phyloP scores from a whole-genome alignment of 2,797 vertebrate species.

The Bovichtus variegatus region DNA sequence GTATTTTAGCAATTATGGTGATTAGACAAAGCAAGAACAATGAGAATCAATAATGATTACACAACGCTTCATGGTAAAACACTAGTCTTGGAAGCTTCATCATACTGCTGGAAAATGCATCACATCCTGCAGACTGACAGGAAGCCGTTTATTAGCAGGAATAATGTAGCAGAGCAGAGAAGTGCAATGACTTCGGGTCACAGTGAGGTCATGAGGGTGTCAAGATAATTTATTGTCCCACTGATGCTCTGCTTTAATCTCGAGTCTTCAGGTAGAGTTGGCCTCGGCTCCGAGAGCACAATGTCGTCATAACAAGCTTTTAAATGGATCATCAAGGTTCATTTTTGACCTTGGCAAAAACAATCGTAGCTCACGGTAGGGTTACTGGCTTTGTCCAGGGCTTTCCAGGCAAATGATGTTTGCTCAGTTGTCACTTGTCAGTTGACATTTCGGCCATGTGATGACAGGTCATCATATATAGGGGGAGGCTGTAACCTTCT shows the following conservation, averaged over 20 bases:
- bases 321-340: not conserved
- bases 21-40: slow-evolving; percentile 64
- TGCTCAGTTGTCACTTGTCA: not conserved
- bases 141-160: slow-evolving; percentile 7
- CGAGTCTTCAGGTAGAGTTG: slow-evolving; percentile 14
- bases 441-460: not conserved
- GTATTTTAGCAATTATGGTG: slow-evolving; percentile 58
- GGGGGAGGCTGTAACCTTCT: not conserved
- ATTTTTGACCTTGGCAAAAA: slow-evolving; percentile 20
- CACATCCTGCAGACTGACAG: slow-evolving; percentile 23
- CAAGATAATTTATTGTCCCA: slow-evolving; percentile 31
- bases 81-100: slow-evolving; percentile 29
- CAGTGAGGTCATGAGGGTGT: slow-evolving; percentile 28
- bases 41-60: slow-evolving; percentile 55
- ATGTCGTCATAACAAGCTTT: not conserved
- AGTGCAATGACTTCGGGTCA: slow-evolving; percentile 20
- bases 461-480: not conserved
- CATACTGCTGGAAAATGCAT: slow-evolving; percentile 20
- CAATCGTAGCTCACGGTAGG: not conserved
- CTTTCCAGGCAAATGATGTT: too few species aligned
- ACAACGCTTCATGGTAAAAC: slow-evolving; percentile 45
- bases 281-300: slow-evolving; percentile 16
- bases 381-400: not conserved
- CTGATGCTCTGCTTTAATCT: slow-evolving; percentile 3
- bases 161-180: slow-evolving; percentile 10